A percentile compares a stretch with the other conserved stretches of the same genome.
Evolutionary conservation across 2,797 vertebrate genomes (phyloP).

Genomic region (Fistularia commersonii): DNA sequence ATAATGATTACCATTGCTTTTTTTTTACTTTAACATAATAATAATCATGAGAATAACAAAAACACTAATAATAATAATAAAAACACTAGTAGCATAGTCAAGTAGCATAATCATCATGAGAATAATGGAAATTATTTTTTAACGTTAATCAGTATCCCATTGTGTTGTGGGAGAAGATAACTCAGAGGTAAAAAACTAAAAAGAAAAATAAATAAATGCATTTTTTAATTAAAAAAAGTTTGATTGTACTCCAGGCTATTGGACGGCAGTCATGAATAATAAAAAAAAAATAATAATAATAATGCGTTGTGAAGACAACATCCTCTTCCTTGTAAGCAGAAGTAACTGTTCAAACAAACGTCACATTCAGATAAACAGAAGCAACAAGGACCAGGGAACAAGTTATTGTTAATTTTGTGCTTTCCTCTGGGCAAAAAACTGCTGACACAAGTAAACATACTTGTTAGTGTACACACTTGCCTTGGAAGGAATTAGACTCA

Average conservation of each 20-base stretch:
- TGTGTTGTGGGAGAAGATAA: too few relatives aligned
- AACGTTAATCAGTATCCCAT: too few relatives aligned
- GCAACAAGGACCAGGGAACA: constrained; percentile 44
- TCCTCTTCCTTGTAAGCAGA: constrained; percentile 1
- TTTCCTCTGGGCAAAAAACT: constrained; percentile 51
- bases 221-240: too few relatives aligned
- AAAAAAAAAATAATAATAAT: constrained; percentile 15
- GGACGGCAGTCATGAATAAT: constrained; percentile 5
- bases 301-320: constrained; percentile 1
- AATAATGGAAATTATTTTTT: too few relatives aligned
- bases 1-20: too few relatives aligned
- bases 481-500: constrained; percentile 69
- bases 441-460: constrained; percentile 67
- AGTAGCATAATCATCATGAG: too few relatives aligned
- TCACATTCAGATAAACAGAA: constrained; percentile 38
- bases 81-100: too few relatives aligned
- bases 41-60: too few relatives aligned
- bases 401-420: constrained; percentile 36
- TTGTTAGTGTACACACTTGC: constrained; percentile 69
- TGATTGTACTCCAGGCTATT: constrained; percentile 5
- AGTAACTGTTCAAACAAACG: constrained; percentile 36
- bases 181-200: too few relatives aligned
- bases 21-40: too few relatives aligned
- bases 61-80: too few relatives aligned
- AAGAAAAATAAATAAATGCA: too few relatives aligned